phyloP scores from a whole-genome alignment of 2,797 vertebrate species.

The Selene dorsalis region DNA sequence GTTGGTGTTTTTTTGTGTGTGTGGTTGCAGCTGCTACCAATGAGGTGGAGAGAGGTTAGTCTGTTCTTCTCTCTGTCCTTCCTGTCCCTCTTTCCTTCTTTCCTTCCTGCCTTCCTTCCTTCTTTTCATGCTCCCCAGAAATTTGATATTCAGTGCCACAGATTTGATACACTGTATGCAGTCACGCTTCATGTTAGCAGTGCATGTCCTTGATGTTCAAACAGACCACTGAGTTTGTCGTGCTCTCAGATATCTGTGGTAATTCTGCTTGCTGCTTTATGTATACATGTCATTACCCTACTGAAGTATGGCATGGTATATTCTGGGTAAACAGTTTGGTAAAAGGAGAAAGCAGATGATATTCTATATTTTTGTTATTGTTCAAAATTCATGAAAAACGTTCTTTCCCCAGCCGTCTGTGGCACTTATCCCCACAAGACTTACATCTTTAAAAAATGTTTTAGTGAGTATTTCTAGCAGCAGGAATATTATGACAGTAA shows the following conservation, averaged over 20 bases:
- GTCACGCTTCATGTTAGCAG: slow-evolving; percentile 37
- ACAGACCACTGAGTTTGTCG: slow-evolving; percentile 19
- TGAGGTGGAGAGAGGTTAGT: slow-evolving; percentile 99
- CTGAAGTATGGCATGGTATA: not conserved
- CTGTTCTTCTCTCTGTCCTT: slow-evolving; percentile 76
- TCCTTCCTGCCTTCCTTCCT: slow-evolving; percentile 51
- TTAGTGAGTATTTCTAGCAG: not conserved
- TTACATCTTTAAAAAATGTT: slow-evolving; percentile 5
- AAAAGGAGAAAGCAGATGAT: slow-evolving; percentile 10
- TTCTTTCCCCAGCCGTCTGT: not conserved
- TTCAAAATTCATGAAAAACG: slow-evolving; percentile 6
- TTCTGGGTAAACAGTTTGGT: slow-evolving; percentile 20
- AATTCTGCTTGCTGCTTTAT: slow-evolving; percentile 42
- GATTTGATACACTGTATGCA: slow-evolving; percentile 32
- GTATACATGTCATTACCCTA: slow-evolving; percentile 26
- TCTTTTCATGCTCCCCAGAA: slow-evolving; percentile 35
- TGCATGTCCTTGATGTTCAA: slow-evolving; percentile 59
- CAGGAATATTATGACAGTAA: not conserved
- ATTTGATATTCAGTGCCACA: slow-evolving; percentile 15
- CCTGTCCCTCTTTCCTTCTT: slow-evolving; percentile 53
- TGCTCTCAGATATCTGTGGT: slow-evolving; percentile 28
- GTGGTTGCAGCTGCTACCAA: slow-evolving; percentile 99
- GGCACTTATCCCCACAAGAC: not conserved
- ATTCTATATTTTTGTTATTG: slow-evolving; percentile 1
- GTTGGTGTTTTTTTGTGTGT: slow-evolving; percentile 48